Evolutionary conservation across 64 coral and sea anemone genomes (phyloP), one percentile per base, ranked within the genome.

Genomic region (Astreopora myriophthalma): DNA sequence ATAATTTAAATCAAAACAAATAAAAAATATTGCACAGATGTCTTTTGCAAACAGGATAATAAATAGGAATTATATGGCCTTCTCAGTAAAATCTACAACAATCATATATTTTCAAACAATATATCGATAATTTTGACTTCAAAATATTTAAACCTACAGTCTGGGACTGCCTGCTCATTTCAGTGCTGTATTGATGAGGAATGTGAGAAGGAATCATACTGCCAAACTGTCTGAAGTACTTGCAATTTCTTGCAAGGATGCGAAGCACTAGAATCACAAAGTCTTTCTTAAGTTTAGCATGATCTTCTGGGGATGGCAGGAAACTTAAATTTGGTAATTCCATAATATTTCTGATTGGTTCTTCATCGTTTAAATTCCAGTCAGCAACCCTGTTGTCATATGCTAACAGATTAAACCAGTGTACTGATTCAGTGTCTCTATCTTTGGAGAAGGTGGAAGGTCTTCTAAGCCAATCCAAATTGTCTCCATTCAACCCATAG

Each of bases 371-470:
- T 40, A 80, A 34, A 48, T 57, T n/a, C 77, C 44, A 80, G 77
- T 58, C 33, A 34, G 22, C 77, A 24, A 80, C 77, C 46, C 77
- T 10, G 39, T 80, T 80, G 57, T 80, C 17, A 80, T 80, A 80
- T 22, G 77, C 77, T 20, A 80, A 17, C 77, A 80, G 29, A 48
- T 80, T 80, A 48, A 80, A 80, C 77, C 77, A 80, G 77, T 80
- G 77, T 48, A 58, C 57, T 52, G 77, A 80, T 25, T 80, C 42
- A 17, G 46, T 80, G 77, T 80, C 77, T 46, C 24, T 55, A 32
- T 80, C 77, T 40, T 44, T 48, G 11, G 77, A 80, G 42, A 57
- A 80, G 31, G 28, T 80, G 48, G 77, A 80, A 24, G 77, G 77
- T 48, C 77, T 80, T 52, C 48, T 51, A n/a, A 80, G 48, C 77